Percentiles rank a stretch among this genome's conserved stretches.
Evolutionary conservation across 2,888 invertebrate genomes (phyloP).

Genomic region (Achlya flavicornis): DNA sequence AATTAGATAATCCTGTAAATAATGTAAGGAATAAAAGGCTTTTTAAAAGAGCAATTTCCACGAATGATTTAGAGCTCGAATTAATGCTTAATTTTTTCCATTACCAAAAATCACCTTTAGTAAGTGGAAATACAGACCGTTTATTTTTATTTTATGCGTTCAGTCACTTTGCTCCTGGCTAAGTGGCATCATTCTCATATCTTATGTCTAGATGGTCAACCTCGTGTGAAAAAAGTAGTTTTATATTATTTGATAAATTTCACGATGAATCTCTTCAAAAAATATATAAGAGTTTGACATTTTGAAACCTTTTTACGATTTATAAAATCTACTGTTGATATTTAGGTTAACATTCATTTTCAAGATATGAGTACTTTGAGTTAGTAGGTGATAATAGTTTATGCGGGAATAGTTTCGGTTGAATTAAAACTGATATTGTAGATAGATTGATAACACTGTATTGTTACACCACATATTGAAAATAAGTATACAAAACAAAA

Average conservation of each 20-base stretch:
- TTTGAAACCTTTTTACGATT: neutral
- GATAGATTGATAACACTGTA: too few relatives aligned
- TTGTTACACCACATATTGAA: too few relatives aligned
- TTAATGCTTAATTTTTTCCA: neutral
- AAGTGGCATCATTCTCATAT: slow-evolving; percentile 5
- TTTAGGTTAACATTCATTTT: neutral
- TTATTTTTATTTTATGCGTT: slow-evolving; percentile 13
- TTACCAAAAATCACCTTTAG: slow-evolving; percentile 5
- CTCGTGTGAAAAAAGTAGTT: neutral
- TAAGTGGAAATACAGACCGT: slow-evolving; percentile 10
- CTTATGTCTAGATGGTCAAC: slow-evolving; percentile 2
- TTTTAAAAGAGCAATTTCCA: neutral
- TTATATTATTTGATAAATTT: slow-evolving; percentile 8
- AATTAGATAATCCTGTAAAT: too few relatives aligned
- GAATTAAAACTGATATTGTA: too few relatives aligned
- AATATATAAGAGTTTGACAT: neutral
- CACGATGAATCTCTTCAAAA: neutral
- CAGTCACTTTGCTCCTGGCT: slow-evolving; percentile 10
- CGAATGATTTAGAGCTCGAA: neutral
- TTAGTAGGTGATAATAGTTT: too few relatives aligned
- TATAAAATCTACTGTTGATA: neutral
- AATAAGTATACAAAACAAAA: too few relatives aligned
- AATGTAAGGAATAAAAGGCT: too few relatives aligned
- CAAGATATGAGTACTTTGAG: too few relatives aligned
- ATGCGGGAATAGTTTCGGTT: too few relatives aligned